A percentile compares a stretch with the other conserved stretches of the same genome.
Evolutionary conservation across 2,888 invertebrate genomes (phyloP).

Genomic region (Apodemia mormo): DNA sequence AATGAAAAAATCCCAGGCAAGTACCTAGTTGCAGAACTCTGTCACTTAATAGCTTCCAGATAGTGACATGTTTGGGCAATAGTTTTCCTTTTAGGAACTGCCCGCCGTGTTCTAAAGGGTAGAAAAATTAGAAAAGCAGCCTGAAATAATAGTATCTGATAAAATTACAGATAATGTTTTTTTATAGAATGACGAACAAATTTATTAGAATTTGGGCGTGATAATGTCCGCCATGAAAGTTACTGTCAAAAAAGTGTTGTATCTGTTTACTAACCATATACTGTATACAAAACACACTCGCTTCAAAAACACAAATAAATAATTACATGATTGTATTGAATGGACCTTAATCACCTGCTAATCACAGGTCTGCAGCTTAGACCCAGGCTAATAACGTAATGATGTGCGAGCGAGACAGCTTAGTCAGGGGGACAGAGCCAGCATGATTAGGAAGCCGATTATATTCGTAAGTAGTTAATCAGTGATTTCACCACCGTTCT

Average conservation of each 20-base stretch:
- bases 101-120: no score
- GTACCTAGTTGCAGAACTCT: no score
- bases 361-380: conserved; percentile 70
- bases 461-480: conserved; percentile 5
- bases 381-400: conserved; percentile 71
- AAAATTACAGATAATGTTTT: no score
- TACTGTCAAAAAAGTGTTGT: conserved; percentile 20
- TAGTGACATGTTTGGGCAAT: no score
- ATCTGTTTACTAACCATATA: conserved; percentile 45
- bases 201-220: no score
- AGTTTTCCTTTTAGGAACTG: no score
- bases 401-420: conserved; percentile 54
- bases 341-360: conserved; percentile 77
- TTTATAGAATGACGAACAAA: no score
- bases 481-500: conserved; percentile 2
- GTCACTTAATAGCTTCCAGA: no score
- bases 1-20: no score
- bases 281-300: conserved; percentile 72
- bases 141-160: no score
- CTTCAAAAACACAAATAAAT: conserved; percentile 78
- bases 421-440: conserved; percentile 44
- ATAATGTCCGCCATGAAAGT: no score
- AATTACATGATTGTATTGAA: conserved; percentile 79
- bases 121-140: no score
- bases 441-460: conserved; percentile 4